Evolutionary conservation across 2,888 invertebrate species (phyloP).

Genomic region (Cryptosula pallasiana): DNA sequence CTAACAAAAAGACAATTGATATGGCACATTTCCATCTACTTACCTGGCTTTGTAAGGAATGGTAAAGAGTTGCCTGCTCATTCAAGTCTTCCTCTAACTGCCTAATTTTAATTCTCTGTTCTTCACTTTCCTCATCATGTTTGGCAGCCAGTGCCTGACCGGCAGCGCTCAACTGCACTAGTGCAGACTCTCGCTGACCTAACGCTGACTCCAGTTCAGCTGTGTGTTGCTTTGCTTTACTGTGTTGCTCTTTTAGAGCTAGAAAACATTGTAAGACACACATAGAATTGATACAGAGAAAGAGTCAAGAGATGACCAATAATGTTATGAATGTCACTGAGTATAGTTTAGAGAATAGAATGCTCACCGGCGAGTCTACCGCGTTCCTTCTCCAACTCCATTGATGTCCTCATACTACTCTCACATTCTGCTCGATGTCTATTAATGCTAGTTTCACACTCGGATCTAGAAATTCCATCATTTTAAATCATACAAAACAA

Average conservation of each 20-base stretch:
- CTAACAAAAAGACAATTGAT: neutral
- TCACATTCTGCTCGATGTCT: slow-evolving; percentile 14
- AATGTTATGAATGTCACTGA: too few species aligned
- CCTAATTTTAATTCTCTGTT: neutral
- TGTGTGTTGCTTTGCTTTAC: slow-evolving; percentile 47
- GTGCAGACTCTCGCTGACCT: slow-evolving; percentile 45
- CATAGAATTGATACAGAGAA: too few species aligned
- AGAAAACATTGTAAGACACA: too few species aligned
- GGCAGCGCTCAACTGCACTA: slow-evolving; percentile 38
- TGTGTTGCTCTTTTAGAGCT: slow-evolving; percentile 49
- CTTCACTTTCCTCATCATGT: slow-evolving; percentile 5
- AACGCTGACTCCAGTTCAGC: slow-evolving; percentile 46
- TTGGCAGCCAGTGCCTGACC: neutral
- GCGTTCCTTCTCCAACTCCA: slow-evolving; percentile 52
- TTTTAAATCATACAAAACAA: too few species aligned
- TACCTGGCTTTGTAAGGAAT: neutral
- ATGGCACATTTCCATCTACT: neutral
- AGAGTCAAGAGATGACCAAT: too few species aligned
- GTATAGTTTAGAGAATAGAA: too few species aligned
- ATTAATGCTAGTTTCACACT: slow-evolving; percentile 15
- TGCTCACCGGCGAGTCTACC: slow-evolving; percentile 46
- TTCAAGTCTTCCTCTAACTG: slow-evolving; percentile 17
- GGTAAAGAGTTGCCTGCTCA: neutral
- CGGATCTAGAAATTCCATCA: neutral
- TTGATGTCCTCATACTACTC: slow-evolving; percentile 32